These are phyloP conservation scores for Trichosurus vulpecula DNA, from an alignment of 2,797 vertebrate species.

Conservation along the genomic window DNA sequence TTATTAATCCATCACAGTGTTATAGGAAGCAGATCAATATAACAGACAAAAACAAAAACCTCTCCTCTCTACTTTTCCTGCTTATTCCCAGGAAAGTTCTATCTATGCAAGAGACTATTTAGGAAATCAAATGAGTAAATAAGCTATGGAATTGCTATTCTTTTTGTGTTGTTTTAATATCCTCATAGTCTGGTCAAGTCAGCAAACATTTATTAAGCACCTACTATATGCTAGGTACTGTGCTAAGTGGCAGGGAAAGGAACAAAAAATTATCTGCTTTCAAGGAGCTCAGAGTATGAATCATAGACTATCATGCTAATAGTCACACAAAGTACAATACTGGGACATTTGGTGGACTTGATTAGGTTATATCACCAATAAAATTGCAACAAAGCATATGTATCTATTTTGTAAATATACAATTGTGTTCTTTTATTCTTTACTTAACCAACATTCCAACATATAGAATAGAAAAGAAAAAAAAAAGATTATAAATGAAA, in stretches of 20 bases:
- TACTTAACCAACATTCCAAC: not conserved
- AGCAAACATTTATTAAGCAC: not conserved
- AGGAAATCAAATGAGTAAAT: no score
- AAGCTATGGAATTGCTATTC: no score
- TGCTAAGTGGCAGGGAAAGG: not conserved
- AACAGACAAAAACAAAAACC: no score
- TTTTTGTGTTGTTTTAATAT: no score
- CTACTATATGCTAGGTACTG: not conserved
- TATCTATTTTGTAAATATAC: not conserved
- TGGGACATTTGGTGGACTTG: not conserved
- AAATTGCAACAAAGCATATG: not conserved
- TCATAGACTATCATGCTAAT: not conserved
- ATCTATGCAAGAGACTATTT: no score
- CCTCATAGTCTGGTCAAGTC: no score
- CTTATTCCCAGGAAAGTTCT: no score
- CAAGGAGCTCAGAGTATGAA: not conserved
- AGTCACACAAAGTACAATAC: not conserved
- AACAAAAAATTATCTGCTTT: not conserved
- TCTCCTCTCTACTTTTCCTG: no score
- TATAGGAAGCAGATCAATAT: no score
- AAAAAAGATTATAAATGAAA: not conserved
- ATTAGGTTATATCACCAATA: not conserved
- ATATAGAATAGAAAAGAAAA: not conserved
- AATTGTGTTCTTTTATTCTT: not conserved
- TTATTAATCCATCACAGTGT: no score